Evolutionary conservation across 2,888 invertebrate genomes (phyloP).

Genomic region (Caenorhabditis sinica): DNA sequence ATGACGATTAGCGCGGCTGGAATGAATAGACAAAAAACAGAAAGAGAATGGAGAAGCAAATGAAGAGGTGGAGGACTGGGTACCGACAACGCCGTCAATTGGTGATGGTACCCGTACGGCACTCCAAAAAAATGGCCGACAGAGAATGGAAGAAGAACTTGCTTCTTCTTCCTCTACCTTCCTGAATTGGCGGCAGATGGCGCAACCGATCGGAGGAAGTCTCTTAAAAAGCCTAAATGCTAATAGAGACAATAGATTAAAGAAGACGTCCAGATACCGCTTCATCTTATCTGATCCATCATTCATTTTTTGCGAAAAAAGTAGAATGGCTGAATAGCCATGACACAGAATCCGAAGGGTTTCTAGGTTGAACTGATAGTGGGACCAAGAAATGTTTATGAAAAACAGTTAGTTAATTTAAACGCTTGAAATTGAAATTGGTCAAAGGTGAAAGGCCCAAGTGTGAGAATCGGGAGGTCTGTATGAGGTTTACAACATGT

Average conservation of each 20-base stretch:
- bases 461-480: constrained; percentile 45
- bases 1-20: constrained; percentile 64
- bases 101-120: constrained; percentile 52
- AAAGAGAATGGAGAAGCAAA: constrained; percentile 2
- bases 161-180: constrained; percentile 43
- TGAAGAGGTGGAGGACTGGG: constrained; percentile 60
- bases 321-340: constrained; percentile 29
- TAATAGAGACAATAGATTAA: constrained; percentile 45
- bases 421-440: constrained; percentile 28
- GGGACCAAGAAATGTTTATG: not conserved
- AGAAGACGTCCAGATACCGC: constrained; percentile 37
- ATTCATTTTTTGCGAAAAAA: constrained; percentile 28
- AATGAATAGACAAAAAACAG: constrained; percentile 39
- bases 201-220: constrained; percentile 38
- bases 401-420: not conserved
- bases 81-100: constrained; percentile 38
- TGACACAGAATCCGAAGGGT: not conserved
- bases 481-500: constrained; percentile 46
- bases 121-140: constrained; percentile 41
- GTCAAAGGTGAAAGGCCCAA: constrained; percentile 16
- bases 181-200: constrained; percentile 46
- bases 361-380: not conserved
- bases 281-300: constrained; percentile 42
- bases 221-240: constrained; percentile 7
- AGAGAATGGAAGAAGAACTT: constrained; percentile 44